These are phyloP conservation scores for Drosophila takahashii DNA, from an alignment of 1,140 invertebrate genomes.

Conservation along the genomic window DNA sequence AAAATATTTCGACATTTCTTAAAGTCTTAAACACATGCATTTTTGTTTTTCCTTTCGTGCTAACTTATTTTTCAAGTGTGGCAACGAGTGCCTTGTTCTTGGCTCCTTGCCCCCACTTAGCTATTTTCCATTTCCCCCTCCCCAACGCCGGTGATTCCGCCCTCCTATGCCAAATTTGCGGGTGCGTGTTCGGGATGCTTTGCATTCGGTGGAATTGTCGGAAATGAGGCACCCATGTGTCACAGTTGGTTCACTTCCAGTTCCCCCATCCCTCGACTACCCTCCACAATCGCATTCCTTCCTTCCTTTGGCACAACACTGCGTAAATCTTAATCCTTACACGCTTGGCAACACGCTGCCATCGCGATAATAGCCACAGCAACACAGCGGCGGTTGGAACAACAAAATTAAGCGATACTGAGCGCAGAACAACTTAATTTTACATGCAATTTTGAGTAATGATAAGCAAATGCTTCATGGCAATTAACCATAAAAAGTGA, in stretches of 20 bases:
- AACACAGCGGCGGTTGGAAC: conserved; percentile 36
- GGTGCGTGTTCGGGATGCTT: conserved; percentile 39
- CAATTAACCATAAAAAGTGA: conserved; percentile 22
- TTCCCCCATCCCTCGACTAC: background rate
- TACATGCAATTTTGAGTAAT: conserved; percentile 44
- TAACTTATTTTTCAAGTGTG: conserved; percentile 23
- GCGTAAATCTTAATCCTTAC: conserved; percentile 79
- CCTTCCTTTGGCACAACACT: conserved; percentile 55
- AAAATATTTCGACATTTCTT: too few species aligned
- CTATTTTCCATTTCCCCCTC: background rate
- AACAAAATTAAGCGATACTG: conserved; percentile 45
- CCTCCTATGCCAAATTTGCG: conserved; percentile 41
- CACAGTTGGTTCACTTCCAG: conserved; percentile 56
- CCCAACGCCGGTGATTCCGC: conserved; percentile 21
- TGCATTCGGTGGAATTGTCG: conserved; percentile 59
- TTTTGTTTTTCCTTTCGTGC: conserved; percentile 3
- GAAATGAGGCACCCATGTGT: conserved; percentile 76
- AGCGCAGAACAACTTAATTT: conserved; percentile 39
- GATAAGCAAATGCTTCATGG: conserved; percentile 24
- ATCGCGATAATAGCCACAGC: conserved; percentile 60
- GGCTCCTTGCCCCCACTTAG: conserved; percentile 9
- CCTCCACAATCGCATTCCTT: conserved; percentile 38
- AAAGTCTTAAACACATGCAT: too few species aligned
- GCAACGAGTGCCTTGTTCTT: conserved; percentile 52
- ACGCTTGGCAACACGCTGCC: conserved; percentile 66